Conservation (phyloP, 2,113 vertebrate genomes). For the Macaca fascicularis region DNA sequence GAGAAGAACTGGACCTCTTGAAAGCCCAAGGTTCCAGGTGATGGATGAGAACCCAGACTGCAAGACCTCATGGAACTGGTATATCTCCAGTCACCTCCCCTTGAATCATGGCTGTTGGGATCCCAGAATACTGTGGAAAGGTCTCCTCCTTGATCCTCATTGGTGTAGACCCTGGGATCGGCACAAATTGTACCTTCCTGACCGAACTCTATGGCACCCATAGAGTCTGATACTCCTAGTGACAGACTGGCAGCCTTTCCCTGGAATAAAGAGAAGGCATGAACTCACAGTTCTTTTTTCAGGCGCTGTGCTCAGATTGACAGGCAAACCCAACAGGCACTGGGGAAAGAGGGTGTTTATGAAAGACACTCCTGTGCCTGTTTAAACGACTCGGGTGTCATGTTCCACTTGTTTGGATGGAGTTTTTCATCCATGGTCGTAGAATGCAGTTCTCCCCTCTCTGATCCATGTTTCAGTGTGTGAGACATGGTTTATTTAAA, state of each 20-base stretch:
- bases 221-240: neutral
- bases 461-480: neutral
- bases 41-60: neutral
- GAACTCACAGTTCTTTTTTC: neutral
- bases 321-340: rapidly evolving
- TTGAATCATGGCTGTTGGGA: neutral
- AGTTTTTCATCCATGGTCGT: neutral
- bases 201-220: neutral
- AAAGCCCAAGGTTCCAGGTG: neutral
- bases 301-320: neutral
- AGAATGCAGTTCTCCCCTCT: neutral
- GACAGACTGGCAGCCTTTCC: neutral
- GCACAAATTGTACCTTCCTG: neutral
- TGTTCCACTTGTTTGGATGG: neutral
- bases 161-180: neutral
- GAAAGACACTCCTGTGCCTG: neutral
- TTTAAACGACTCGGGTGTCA: neutral
- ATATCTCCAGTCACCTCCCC: neutral
- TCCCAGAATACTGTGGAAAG: neutral
- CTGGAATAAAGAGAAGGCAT: neutral
- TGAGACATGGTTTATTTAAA: conserved; percentile 12
- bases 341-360: too few relatives aligned
- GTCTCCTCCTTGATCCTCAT: neutral
- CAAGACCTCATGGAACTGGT: neutral
- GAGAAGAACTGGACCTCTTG: neutral